A percentile compares a stretch with the other conserved stretches of the same genome.
Evolutionary conservation across 2,797 vertebrate genomes (phyloP).

Genomic region (Lepilemur ruficaudatus): DNA sequence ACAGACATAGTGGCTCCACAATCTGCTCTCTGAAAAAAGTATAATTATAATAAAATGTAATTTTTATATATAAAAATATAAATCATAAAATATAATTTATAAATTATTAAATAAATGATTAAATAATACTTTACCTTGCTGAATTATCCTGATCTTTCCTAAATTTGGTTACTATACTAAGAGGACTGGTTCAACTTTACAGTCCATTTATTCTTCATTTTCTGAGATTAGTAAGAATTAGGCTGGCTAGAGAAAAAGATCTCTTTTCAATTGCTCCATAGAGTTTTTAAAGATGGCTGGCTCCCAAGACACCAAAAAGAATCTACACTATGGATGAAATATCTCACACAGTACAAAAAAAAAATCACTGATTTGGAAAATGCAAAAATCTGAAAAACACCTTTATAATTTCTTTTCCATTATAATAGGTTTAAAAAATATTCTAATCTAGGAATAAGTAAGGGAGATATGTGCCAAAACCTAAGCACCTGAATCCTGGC

Average conservation of each 20-base stretch:
- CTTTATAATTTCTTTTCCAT: conserved; percentile 11
- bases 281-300: background rate
- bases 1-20: background rate
- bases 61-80: conserved; percentile 6
- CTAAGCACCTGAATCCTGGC: background rate
- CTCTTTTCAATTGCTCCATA: background rate
- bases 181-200: background rate
- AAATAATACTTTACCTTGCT: conserved; percentile 1
- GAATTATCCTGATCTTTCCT: background rate
- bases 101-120: background rate
- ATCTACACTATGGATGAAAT: background rate
- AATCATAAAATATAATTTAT: background rate
- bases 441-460: background rate
- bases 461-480: background rate
- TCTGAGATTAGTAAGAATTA: conserved; percentile 27
- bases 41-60: background rate
- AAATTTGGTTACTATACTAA: background rate
- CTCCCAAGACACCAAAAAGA: background rate
- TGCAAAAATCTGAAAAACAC: conserved; percentile 7
- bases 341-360: background rate
- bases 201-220: conserved; percentile 28
- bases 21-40: background rate
- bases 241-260: background rate
- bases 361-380: background rate
- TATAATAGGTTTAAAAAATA: background rate